A percentile compares a stretch with the other conserved stretches of the same genome.
These are phyloP conservation scores for Agapornis roseicollis DNA, from an alignment of 2,113 vertebrate species.

Conservation along the genomic window DNA sequence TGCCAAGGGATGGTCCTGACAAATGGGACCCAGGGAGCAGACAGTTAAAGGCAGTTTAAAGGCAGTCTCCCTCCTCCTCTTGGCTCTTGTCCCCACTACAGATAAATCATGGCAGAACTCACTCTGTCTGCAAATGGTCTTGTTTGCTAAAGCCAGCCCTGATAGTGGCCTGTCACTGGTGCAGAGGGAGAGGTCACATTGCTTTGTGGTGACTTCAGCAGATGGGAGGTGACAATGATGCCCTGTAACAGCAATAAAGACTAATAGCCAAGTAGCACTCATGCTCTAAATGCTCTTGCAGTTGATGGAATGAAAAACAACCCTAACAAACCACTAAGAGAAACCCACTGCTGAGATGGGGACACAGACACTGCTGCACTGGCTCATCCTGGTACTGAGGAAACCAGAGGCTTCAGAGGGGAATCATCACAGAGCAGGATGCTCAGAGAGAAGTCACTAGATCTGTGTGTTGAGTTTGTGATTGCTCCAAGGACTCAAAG, in stretches of 20 bases:
- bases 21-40: not conserved
- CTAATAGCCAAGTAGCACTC: not conserved
- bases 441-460: not conserved
- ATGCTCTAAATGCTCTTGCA: not conserved
- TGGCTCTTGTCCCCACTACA: not conserved
- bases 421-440: not conserved
- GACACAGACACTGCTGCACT: not conserved
- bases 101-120: not conserved
- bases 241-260: not conserved
- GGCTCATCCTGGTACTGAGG: not conserved
- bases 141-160: not conserved
- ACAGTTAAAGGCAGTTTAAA: not conserved
- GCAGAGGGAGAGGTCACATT: not conserved
- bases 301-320: not conserved
- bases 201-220: not conserved
- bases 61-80: not conserved
- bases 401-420: not conserved
- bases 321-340: not conserved
- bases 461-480: not conserved
- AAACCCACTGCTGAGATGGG: not conserved
- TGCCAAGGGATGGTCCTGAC: not conserved
- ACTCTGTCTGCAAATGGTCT: not conserved
- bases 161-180: not conserved
- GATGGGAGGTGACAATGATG: not conserved
- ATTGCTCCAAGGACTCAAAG: not conserved